Evolutionary conservation across 2,888 invertebrate species (phyloP).

Genomic region (Amaurobius ferox): DNA sequence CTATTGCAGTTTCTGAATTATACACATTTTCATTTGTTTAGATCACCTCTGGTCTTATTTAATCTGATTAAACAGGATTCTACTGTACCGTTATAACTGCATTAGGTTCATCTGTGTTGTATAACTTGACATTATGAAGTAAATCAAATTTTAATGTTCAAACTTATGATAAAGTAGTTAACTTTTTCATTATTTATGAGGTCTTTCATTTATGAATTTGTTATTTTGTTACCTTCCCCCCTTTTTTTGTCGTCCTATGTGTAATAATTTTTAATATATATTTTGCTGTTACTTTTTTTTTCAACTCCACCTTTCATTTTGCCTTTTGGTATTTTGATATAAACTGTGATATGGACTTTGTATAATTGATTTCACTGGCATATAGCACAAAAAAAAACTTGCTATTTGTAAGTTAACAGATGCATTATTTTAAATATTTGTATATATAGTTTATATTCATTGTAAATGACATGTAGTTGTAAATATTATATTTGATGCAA

Average conservation of each 20-base stretch:
- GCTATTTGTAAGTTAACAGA: slow-evolving; percentile 29
- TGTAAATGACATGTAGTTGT: slow-evolving; percentile 58
- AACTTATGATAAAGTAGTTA: no score
- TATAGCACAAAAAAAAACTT: slow-evolving; percentile 33
- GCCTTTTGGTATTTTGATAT: slow-evolving; percentile 40
- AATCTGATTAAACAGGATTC: no score
- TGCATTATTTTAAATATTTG: slow-evolving; percentile 40
- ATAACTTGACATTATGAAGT: no score
- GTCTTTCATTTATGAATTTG: not conserved
- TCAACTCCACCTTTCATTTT: not conserved
- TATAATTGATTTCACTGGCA: slow-evolving; percentile 32
- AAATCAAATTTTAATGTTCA: no score
- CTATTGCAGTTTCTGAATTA: no score
- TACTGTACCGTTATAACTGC: no score
- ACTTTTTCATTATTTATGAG: no score
- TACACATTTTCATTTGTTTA: no score
- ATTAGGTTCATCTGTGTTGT: no score
- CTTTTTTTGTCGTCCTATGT: not conserved
- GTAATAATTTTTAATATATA: not conserved
- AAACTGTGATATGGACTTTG: slow-evolving; percentile 69
- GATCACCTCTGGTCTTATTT: no score
- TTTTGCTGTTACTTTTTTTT: not conserved
- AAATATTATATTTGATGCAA: slow-evolving; percentile 4
- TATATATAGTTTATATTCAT: slow-evolving; percentile 58
- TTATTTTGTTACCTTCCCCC: not conserved